Percentiles rank a stretch among this genome's conserved stretches.
Conservation (phyloP, 53 echinoderm and acorn worm genomes). For the Hippasteria phrygiana region DNA sequence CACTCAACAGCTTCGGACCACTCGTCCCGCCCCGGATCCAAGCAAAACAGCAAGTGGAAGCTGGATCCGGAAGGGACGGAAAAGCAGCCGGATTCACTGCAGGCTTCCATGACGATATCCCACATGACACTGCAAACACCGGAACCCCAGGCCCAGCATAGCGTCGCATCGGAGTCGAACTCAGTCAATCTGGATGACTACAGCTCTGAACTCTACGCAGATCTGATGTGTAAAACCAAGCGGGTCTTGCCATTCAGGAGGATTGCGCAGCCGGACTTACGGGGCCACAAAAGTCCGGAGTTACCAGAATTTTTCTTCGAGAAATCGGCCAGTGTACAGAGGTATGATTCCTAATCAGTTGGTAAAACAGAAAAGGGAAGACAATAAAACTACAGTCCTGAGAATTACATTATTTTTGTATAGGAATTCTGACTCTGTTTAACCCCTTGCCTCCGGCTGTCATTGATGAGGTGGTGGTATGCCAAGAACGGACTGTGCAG, state of each 20-base stretch:
- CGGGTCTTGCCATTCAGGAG: conserved; percentile 80
- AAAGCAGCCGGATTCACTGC: conserved; percentile 58
- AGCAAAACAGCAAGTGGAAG: conserved; percentile 34
- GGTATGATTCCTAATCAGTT: conserved; percentile 63
- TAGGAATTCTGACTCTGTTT: no score
- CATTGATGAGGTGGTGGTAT: no score
- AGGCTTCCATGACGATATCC: conserved; percentile 90
- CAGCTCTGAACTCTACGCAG: conserved; percentile 80
- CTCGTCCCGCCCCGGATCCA: conserved; percentile 32
- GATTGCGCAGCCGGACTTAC: conserved; percentile 88
- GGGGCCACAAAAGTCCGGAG: conserved; percentile 74
- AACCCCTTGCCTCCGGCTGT: no score
- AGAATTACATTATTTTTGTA: no score
- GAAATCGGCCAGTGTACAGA: conserved; percentile 79
- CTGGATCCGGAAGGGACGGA: conserved; percentile 22
- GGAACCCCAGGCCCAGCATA: conserved; percentile 7
- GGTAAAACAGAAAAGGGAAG: no score
- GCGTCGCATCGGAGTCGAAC: conserved; percentile 33
- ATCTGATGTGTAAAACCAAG: conserved; percentile 81
- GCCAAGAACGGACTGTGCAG: no score
- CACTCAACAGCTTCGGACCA: conserved; percentile 27
- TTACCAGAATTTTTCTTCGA: conserved; percentile 75
- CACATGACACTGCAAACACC: conserved; percentile 82
- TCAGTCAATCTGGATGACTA: conserved; percentile 66
- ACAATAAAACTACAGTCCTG: no score